A percentile compares a stretch with the other conserved stretches of the same genome.
These are phyloP conservation scores for Teleiodes luculella DNA, from an alignment of 2,888 invertebrate genomes.

Conservation along the genomic window DNA sequence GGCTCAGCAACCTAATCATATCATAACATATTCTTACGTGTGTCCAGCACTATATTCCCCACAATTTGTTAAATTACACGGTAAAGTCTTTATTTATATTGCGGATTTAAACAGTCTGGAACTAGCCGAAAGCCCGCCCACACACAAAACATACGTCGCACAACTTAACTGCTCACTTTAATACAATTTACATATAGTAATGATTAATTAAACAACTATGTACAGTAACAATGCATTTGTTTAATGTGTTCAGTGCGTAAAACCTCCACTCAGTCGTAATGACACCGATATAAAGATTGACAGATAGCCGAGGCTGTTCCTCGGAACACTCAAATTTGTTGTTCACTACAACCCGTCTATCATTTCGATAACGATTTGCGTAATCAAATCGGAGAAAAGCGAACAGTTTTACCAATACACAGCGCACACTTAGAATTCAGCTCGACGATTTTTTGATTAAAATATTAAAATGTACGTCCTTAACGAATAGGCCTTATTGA, in stretches of 20 bases:
- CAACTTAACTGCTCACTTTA: constrained; percentile 21
- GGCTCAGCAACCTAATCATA: constrained; percentile 32
- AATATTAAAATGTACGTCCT: constrained; percentile 47
- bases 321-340: background rate
- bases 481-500: constrained; percentile 59
- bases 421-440: constrained; percentile 27
- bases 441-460: constrained; percentile 31
- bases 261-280: constrained; percentile 11
- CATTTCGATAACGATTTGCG: constrained; percentile 14
- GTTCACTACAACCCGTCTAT: constrained; percentile 7
- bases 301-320: background rate
- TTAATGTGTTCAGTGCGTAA: constrained; percentile 18
- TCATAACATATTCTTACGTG: constrained; percentile 26
- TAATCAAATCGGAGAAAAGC: constrained; percentile 25
- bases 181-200: constrained; percentile 27
- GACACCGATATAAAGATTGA: constrained; percentile 16
- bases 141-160: constrained; percentile 21
- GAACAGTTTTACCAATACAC: constrained; percentile 51
- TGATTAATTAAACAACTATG: constrained; percentile 34
- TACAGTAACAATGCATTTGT: constrained; percentile 37
- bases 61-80: constrained; percentile 14
- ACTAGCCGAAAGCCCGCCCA: constrained; percentile 2
- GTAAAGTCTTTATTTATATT: constrained; percentile 2
- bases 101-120: constrained; percentile 9
- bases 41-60: constrained; percentile 32